A percentile compares a stretch with the other conserved stretches of the same genome.
Evolutionary conservation across 1,140 invertebrate genomes (phyloP).

Genomic region (Microplitis demolitor): DNA sequence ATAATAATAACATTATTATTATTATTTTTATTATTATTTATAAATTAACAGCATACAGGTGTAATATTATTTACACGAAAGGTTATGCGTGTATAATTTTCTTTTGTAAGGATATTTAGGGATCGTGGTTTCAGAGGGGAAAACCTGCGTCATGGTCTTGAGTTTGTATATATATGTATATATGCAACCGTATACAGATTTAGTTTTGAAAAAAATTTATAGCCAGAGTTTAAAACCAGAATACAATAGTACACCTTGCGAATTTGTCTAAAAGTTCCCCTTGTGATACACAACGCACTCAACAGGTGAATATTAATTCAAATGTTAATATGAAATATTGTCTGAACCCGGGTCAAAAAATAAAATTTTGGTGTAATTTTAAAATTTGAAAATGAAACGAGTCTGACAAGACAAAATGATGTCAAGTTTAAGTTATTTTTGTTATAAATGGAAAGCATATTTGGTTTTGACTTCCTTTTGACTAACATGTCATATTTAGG

Average conservation of each 20-base stretch:
- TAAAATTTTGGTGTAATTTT: too few relatives aligned
- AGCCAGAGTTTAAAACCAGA: not conserved
- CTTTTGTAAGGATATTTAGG: conserved; percentile 15
- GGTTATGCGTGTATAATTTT: conserved; percentile 24
- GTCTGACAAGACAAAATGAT: too few relatives aligned
- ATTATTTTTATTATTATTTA: not conserved
- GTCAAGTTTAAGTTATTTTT: too few relatives aligned
- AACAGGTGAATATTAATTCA: conserved; percentile 20
- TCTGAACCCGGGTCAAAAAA: too few relatives aligned
- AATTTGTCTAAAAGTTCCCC: not conserved
- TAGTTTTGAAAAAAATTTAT: conserved; percentile 3
- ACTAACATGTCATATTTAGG: too few relatives aligned
- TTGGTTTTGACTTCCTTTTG: too few relatives aligned
- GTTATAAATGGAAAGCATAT: too few relatives aligned
- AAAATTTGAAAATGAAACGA: too few relatives aligned
- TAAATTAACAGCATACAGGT: conserved; percentile 11
- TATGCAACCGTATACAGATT: not conserved
- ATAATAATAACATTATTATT: conserved; percentile 5
- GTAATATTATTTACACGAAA: conserved; percentile 29
- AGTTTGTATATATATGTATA: not conserved
- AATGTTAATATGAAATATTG: too few relatives aligned
- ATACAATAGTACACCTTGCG: conserved; percentile 31
- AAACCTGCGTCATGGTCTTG: not conserved
- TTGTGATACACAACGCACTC: not conserved
- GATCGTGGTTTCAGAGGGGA: not conserved